Evolutionary conservation across 2,113 vertebrate species (phyloP).

Genomic region (Austrofundulus limnaeus): DNA sequence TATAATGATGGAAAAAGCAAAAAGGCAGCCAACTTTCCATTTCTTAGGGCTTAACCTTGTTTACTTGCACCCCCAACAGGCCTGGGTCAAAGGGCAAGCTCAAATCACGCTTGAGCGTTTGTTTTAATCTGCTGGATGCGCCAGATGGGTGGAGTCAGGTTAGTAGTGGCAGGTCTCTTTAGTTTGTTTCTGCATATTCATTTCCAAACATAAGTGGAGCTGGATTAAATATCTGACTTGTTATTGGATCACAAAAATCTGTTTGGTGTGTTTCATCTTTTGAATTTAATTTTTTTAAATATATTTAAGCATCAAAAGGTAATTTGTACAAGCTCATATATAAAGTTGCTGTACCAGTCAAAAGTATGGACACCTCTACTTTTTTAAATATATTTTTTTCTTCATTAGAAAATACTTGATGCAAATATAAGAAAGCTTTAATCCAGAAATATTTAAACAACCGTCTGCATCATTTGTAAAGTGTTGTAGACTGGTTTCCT

Average conservation of each 20-base stretch:
- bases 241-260: neutral
- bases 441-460: neutral
- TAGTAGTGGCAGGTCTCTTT: conserved; percentile 10
- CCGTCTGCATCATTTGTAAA: neutral
- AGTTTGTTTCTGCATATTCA: too few relatives aligned
- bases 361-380: too few relatives aligned
- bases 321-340: too few relatives aligned
- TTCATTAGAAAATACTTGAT: neutral
- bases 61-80: conserved; percentile 41
- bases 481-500: neutral
- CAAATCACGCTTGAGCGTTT: conserved; percentile 55
- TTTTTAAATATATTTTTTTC: neutral
- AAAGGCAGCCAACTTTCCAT: conserved; percentile 30
- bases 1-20: neutral
- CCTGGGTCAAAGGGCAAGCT: conserved; percentile 44
- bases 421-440: neutral
- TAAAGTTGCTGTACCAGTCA: too few relatives aligned
- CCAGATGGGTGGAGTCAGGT: conserved; percentile 47
- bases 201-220: neutral
- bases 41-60: conserved; percentile 45
- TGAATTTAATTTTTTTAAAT: too few relatives aligned
- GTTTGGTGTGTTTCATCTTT: neutral
- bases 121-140: conserved; percentile 57
- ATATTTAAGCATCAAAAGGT: too few relatives aligned
- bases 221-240: neutral